These are phyloP conservation scores for Ceuthmochares aereus DNA, from an alignment of 2,113 vertebrate genomes.

Conservation along the genomic window DNA sequence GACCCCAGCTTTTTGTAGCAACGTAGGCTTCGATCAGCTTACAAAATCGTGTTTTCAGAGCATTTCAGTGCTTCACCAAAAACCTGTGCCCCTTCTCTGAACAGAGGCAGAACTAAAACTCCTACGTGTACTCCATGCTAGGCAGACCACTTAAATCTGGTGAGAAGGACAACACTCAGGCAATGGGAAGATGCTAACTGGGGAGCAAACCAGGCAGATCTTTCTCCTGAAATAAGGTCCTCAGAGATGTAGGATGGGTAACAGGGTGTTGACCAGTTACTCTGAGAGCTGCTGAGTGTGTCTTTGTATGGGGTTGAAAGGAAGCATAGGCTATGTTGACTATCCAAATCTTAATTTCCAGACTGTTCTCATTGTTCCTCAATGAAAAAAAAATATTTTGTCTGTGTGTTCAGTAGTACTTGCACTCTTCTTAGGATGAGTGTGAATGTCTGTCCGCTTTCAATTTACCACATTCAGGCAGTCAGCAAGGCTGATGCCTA, in stretches of 20 bases:
- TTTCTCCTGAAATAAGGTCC: not conserved
- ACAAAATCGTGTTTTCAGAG: not conserved
- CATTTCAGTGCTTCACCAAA: not conserved
- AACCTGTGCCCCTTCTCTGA: rapidly evolving
- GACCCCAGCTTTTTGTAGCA: not conserved
- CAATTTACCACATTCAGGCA: not conserved
- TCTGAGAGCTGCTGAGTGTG: not conserved
- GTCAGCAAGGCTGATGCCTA: not conserved
- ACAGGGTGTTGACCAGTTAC: too few species aligned
- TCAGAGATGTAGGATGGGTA: not conserved
- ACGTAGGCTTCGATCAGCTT: not conserved
- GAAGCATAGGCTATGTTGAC: too few species aligned
- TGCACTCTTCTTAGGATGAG: not conserved
- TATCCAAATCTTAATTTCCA: not conserved
- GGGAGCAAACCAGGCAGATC: not conserved
- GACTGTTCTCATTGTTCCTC: not conserved
- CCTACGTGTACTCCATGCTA: not conserved
- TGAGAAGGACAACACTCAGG: not conserved
- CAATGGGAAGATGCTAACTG: not conserved
- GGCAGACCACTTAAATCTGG: not conserved
- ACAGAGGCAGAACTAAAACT: not conserved
- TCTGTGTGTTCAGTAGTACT: not conserved
- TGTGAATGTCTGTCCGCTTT: not conserved
- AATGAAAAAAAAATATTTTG: not conserved
- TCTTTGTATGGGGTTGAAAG: not conserved